Base-by-base conservation (phyloP, 2,888 invertebrate genomes). In the Protodeltote pygarga region DNA sequence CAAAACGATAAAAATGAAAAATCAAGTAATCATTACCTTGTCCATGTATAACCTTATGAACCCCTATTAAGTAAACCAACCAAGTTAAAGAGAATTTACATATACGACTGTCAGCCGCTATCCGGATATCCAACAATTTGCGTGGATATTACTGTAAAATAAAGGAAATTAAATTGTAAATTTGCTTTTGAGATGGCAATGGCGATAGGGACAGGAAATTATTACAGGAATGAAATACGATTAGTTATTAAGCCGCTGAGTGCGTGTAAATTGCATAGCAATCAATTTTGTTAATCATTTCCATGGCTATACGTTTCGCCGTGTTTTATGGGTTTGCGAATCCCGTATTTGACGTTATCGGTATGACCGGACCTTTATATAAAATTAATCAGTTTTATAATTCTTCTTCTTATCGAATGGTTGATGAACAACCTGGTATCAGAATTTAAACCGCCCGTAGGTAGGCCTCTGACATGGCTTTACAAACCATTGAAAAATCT, bases 41-140 rank as follows among this genome's bases (percentile, higher is more conserved):
- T 35, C 34, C 25, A 19, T n/a, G 13, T 8, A 29, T 70, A 66
- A 76, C 73, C 77, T 71, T 60, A 70, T 73, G 65, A 73, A 65
- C 74, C 27, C 15, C 38, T 57, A 41, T 54, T 54, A 59, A 57
- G 44, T 53, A 33, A 40, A 19, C 46, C 35, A 48, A 37, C 49
- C 13, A 45, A 35, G 28, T 21, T 31, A 37, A 16, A 23, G 9
- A 45, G 39, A 44, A 61, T 74, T 71, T 70, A 64, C 66, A 65
- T 71, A 65, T 31, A 47, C 50, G 48, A 72, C 51, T 66, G 64
- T 65, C 64, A 67, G 45, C 33, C 38, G 41, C 11, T 59, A 65
- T 68, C 63, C 65, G 37, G 27, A 15, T 14, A 47, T 42, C 28
- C 25, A 21, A 55, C 37, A 54, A 48, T 55, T 55, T 49, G 48